Evolutionary conservation across 2,113 vertebrate genomes (phyloP), one percentile per base, ranked within the genome.

Genomic region (Triplophysa tibetana): DNA sequence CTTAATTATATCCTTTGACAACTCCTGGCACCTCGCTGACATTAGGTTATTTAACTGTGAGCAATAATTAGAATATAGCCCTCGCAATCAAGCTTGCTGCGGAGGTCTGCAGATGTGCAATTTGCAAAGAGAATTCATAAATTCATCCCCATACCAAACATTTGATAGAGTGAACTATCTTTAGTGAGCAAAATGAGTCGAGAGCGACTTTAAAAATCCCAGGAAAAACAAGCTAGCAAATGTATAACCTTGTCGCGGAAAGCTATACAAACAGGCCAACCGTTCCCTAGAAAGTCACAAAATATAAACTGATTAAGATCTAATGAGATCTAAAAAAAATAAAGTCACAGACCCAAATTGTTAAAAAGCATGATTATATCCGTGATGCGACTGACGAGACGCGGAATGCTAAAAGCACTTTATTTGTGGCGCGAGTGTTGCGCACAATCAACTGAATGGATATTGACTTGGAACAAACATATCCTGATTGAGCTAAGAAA

Each of bases 401-500:
- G 56, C 19, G 6, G 67, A 45, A 48, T 50, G 41, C 13, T 64
- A 66, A 78, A 70, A 79, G 78, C 61, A 50, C 69, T 79, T 38
- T 76, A 70, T 79, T 33, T 82, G 56, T 77, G 76, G 52, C 23
- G 56, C 16, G 45, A 29, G 64, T 80, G 67, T 67, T 52, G 26
- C n/a, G 10, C 48, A 66, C 56, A 65, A 50, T 68, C 70, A 87
- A 88, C 92, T 92, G 92, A 94, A 93, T 92, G 91, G 91, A 92
- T 89, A 90, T 83, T 85, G 85, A 90, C 76, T 78, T 64, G 82
- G 79, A 63, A 88, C 87, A 92, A 92, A 84, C 89, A 88, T 90
- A 87, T 87, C 87, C 88, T 88, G 48, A 90, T 85, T 89, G 92
- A 93, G 90, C 90, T 90, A 91, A 90, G 88, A 89, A 90, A 77